These are phyloP conservation scores for Drosophila mimica DNA, from an alignment of 2,888 invertebrate species.

Conservation along the genomic window DNA sequence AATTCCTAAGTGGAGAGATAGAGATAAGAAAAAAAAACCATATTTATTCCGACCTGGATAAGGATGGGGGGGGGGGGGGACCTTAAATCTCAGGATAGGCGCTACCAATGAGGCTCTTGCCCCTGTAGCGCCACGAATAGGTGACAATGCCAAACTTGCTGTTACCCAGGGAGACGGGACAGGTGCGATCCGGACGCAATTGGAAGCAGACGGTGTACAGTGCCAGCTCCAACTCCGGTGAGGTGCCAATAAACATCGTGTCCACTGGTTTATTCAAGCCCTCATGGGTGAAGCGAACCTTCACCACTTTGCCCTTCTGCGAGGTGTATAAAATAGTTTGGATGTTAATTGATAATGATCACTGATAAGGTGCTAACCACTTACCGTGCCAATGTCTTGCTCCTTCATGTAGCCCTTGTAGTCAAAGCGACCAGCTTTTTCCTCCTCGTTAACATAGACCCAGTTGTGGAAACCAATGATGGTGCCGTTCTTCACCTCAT, in stretches of 20 bases:
- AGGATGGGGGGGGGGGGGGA: constrained; percentile 53
- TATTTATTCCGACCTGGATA: constrained; percentile 21
- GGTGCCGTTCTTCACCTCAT: constrained; percentile 92
- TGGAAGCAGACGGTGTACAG: constrained; percentile 95
- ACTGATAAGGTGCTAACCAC: constrained; percentile 53
- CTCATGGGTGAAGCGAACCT: constrained; percentile 90
- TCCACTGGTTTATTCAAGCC: constrained; percentile 91
- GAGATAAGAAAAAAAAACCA: constrained; percentile 8
- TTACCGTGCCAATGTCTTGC: constrained; percentile 89
- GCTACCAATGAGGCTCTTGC: constrained; percentile 92
- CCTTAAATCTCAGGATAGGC: constrained; percentile 91
- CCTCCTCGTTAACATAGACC: constrained; percentile 93
- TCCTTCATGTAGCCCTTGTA: constrained; percentile 93
- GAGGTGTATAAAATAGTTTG: neutral
- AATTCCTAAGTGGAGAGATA: constrained; percentile 13
- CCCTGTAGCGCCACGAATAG: constrained; percentile 90
- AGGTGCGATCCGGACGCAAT: constrained; percentile 90
- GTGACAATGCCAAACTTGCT: constrained; percentile 91
- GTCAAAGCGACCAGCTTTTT: constrained; percentile 89
- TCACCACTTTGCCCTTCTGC: constrained; percentile 91
- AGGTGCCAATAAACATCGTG: constrained; percentile 92
- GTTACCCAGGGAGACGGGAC: constrained; percentile 90
- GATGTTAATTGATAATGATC: neutral
- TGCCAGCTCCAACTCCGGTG: constrained; percentile 96
- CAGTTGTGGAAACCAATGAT: constrained; percentile 96